A percentile compares a stretch with the other conserved stretches of the same genome.
phyloP scores from a whole-genome alignment of 2,888 invertebrate genomes.

The Drosophila seclusa region DNA sequence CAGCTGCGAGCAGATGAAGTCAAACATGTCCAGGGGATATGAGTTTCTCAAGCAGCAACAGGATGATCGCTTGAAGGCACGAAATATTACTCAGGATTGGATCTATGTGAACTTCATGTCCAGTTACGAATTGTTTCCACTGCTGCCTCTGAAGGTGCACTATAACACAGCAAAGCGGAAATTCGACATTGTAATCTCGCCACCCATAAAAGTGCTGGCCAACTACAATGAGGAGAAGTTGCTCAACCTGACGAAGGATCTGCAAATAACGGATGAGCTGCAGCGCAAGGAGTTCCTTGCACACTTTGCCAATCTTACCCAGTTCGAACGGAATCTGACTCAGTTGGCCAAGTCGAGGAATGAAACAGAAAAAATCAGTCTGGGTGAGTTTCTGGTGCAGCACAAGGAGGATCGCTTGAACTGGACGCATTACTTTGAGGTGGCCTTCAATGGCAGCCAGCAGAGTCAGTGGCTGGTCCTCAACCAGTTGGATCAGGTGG shows the following conservation, averaged over 20 bases:
- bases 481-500: slow-evolving; percentile 66
- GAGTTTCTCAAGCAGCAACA: slow-evolving; percentile 36
- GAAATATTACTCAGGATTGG: slow-evolving; percentile 71
- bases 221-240: slow-evolving; percentile 48
- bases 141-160: slow-evolving; percentile 74
- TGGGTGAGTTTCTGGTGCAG: slow-evolving; percentile 64
- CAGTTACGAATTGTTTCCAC: slow-evolving; percentile 67
- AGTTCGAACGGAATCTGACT: slow-evolving; percentile 74
- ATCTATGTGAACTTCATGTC: slow-evolving; percentile 79
- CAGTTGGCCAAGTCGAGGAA: slow-evolving; percentile 51
- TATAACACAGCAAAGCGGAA: slow-evolving; percentile 67
- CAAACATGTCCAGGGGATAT: slow-evolving; percentile 69
- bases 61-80: slow-evolving; percentile 48
- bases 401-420: slow-evolving; percentile 79
- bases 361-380: slow-evolving; percentile 51
- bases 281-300: slow-evolving; percentile 38
- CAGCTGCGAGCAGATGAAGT: slow-evolving; percentile 69
- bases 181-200: slow-evolving; percentile 64
- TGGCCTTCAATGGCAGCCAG: slow-evolving; percentile 79
- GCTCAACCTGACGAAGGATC: slow-evolving; percentile 69
- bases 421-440: slow-evolving; percentile 76
- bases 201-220: slow-evolving; percentile 51
- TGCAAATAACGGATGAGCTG: slow-evolving; percentile 53
- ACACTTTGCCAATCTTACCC: slow-evolving; percentile 55
- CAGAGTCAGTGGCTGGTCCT: slow-evolving; percentile 66